A percentile compares a stretch with the other conserved stretches of the same genome.
These are phyloP conservation scores for Albula glossodonta DNA, from an alignment of 2,113 vertebrate species.

Conservation along the genomic window DNA sequence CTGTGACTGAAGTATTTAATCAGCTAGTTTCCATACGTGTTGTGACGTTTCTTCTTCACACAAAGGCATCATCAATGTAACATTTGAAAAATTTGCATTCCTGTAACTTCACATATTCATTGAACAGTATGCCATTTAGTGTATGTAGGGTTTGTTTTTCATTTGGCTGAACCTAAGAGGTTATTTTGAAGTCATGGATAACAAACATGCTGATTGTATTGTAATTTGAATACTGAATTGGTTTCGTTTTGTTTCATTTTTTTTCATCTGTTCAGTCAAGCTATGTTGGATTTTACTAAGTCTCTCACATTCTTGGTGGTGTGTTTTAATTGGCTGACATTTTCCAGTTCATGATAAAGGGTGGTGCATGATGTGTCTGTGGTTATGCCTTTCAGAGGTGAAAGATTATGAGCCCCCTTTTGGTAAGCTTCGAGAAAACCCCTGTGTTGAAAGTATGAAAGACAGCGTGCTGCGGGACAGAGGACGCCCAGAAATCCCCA, in stretches of 20 bases:
- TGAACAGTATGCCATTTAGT: too few species aligned
- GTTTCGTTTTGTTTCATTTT: background rate
- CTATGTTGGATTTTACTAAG: too few species aligned
- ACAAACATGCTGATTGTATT: too few species aligned
- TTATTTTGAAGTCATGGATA: too few species aligned
- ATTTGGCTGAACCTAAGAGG: too few species aligned
- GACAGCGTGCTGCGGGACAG: conserved; percentile 91
- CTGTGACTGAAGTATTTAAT: too few species aligned
- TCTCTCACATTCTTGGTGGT: background rate
- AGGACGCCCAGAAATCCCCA: conserved; percentile 90
- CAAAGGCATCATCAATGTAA: too few species aligned
- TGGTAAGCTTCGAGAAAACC: conserved; percentile 93
- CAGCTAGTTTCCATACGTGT: too few species aligned
- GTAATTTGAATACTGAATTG: background rate
- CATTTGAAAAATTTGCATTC: too few species aligned
- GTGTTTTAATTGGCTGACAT: background rate
- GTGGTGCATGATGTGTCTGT: conserved; percentile 30
- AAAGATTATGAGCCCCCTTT: conserved; percentile 95
- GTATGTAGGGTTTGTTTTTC: too few species aligned
- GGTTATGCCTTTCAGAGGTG: conserved; percentile 77
- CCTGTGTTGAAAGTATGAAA: conserved; percentile 98
- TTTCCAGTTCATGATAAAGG: background rate
- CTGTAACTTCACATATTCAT: too few species aligned
- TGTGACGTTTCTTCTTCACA: too few species aligned
- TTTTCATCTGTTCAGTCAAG: background rate